Evolutionary conservation across 2,113 vertebrate species (phyloP).

Genomic region (Erpornis zantholeuca): DNA sequence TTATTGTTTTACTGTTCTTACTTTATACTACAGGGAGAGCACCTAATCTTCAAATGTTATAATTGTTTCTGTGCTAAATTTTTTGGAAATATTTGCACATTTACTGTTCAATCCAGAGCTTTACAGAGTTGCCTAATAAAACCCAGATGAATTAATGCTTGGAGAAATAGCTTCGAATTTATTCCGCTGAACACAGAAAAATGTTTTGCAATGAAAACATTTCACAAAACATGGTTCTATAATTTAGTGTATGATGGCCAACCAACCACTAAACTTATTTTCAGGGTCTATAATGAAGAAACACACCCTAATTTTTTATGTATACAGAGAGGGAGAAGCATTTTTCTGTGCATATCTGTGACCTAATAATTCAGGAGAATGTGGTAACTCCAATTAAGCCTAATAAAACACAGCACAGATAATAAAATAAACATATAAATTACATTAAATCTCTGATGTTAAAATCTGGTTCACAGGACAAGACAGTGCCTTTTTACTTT

Average conservation of each 20-base stretch:
- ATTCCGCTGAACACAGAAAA: neutral
- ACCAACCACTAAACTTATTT: neutral
- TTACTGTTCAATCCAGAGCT: neutral
- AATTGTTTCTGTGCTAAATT: neutral
- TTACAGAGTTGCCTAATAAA: neutral
- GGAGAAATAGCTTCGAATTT: neutral
- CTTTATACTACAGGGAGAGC: neutral
- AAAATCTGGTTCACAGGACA: neutral
- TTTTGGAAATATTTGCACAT: neutral
- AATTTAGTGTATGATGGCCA: neutral
- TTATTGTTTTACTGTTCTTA: neutral
- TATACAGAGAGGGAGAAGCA: neutral
- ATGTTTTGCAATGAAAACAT: neutral
- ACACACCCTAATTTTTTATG: neutral
- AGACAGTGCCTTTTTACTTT: fast-evolving
- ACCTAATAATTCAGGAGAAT: neutral
- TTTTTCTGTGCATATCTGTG: neutral
- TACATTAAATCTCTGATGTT: neutral
- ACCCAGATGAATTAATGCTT: neutral
- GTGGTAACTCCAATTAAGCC: neutral
- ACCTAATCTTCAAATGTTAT: neutral
- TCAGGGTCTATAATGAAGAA: neutral
- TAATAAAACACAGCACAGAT: neutral
- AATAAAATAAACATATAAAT: neutral
- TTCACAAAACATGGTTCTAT: neutral